phyloP scores from a whole-genome alignment of 2,888 invertebrate genomes.

The Pristionchus exspectatus region DNA sequence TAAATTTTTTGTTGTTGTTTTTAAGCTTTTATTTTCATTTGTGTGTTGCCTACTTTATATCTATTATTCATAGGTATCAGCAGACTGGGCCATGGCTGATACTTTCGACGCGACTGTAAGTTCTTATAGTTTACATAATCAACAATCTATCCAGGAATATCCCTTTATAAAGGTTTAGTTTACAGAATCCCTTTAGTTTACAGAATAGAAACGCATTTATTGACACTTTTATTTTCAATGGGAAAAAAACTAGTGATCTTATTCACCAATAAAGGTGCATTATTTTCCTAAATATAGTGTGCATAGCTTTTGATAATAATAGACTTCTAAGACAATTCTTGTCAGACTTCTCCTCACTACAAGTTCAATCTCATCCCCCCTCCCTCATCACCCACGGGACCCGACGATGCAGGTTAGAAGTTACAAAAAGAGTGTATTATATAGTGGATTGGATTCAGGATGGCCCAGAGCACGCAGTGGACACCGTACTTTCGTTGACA shows the following conservation, averaged over 20 bases:
- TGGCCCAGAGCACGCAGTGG: constrained; percentile 66
- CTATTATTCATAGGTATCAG: neutral
- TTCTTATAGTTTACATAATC: neutral
- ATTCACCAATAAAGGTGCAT: too few relatives aligned
- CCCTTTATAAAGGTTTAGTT: too few relatives aligned
- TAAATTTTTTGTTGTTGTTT: neutral
- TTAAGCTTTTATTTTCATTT: neutral
- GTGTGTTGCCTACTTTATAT: neutral
- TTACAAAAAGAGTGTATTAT: neutral
- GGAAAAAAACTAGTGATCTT: too few relatives aligned
- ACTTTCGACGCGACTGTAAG: neutral
- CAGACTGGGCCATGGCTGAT: constrained; percentile 18
- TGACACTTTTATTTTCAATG: too few relatives aligned
- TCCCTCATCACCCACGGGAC: too few relatives aligned
- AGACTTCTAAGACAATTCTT: too few relatives aligned
- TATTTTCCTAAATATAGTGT: too few relatives aligned
- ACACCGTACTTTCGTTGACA: constrained; percentile 70
- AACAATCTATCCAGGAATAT: neutral
- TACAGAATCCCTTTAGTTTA: too few relatives aligned
- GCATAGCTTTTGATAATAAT: too few relatives aligned
- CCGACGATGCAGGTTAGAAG: neutral
- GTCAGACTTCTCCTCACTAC: neutral
- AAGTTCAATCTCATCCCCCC: constrained; percentile 14
- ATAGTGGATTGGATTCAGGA: neutral
- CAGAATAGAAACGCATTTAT: too few relatives aligned